Conservation (phyloP, 2,113 vertebrate species). For the Poicephalus meyeri region DNA sequence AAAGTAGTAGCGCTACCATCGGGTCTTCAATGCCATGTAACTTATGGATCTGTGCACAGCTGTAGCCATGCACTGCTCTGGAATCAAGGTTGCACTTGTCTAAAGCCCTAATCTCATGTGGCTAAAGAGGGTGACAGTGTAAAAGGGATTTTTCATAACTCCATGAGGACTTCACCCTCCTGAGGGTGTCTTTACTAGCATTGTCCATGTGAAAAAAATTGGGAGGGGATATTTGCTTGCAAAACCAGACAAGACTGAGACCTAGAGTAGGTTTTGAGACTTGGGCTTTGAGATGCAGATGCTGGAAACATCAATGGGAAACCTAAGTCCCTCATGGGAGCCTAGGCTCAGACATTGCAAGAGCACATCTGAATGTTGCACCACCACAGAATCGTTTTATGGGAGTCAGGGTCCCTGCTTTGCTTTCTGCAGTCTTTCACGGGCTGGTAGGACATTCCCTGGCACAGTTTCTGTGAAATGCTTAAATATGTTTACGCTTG, state of each 20-base stretch:
- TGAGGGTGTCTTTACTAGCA: neutral
- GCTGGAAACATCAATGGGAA: neutral
- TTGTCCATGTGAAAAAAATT: neutral
- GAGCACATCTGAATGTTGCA: neutral
- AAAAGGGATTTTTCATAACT: neutral
- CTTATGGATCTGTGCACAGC: accelerated
- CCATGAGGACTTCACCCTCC: neutral
- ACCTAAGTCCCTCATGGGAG: neutral
- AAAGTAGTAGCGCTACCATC: neutral
- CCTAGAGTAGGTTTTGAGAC: neutral
- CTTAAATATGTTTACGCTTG: neutral
- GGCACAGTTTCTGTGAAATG: neutral
- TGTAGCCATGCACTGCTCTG: neutral
- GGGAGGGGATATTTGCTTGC: neutral
- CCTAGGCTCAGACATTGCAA: neutral
- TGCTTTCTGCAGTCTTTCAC: neutral
- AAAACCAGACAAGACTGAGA: neutral
- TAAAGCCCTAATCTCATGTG: neutral
- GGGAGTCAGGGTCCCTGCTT: neutral
- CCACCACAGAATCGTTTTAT: neutral
- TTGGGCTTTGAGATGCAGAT: neutral
- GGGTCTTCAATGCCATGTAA: neutral
- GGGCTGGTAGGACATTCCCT: neutral
- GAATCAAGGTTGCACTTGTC: neutral
- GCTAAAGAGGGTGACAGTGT: neutral